These are phyloP conservation scores for Ceramica pisi DNA, from an alignment of 2,888 invertebrate species.

Conservation along the genomic window DNA sequence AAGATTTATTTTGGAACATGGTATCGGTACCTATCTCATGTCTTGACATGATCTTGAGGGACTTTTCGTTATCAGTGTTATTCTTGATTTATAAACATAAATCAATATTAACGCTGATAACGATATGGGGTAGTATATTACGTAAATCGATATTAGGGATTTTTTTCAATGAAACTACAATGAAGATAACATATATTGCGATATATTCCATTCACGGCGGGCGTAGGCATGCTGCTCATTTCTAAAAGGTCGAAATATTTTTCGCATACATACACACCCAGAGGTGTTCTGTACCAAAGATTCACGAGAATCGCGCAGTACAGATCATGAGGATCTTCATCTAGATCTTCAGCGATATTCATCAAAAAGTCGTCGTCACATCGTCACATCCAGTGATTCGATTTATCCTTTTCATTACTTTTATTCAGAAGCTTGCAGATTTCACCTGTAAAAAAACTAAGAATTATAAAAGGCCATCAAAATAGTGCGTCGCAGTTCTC, in stretches of 20 bases:
- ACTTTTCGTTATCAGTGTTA: conserved; percentile 6
- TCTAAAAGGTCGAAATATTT: background rate
- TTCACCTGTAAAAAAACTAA: conserved; percentile 15
- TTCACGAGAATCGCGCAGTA: too few relatives aligned
- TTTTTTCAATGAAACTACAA: background rate
- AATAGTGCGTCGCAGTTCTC: background rate
- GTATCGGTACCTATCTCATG: background rate
- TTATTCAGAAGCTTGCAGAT: background rate
- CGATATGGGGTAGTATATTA: too few relatives aligned
- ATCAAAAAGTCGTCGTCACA: background rate
- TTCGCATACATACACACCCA: too few relatives aligned
- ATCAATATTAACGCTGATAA: background rate
- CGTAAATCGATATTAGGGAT: background rate
- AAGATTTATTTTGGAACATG: background rate
- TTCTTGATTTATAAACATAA: conserved; percentile 1
- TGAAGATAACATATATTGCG: background rate
- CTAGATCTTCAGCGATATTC: background rate
- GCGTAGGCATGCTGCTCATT: background rate
- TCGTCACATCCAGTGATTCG: too few relatives aligned
- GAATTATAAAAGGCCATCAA: background rate
- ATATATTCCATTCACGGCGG: background rate
- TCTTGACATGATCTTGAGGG: background rate
- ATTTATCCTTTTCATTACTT: conserved; percentile 4
- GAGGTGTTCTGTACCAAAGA: too few relatives aligned
- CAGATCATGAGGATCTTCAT: background rate